Evolutionary conservation across 2,113 vertebrate species (phyloP).

Genomic region (Tyto alba): DNA sequence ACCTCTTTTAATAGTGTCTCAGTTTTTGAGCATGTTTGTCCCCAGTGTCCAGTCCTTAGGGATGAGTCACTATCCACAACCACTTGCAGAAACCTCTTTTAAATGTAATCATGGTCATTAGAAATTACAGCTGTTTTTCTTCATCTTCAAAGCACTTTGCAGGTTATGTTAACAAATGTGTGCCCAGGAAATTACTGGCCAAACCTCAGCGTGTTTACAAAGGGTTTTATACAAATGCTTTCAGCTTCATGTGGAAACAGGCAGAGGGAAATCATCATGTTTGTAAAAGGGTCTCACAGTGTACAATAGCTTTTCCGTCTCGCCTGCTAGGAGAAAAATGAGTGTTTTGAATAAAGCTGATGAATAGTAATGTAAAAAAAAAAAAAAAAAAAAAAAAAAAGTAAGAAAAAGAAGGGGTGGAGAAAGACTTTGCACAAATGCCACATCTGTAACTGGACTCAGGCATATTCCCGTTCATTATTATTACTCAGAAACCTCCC

Average conservation of each 20-base stretch:
- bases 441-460: not conserved
- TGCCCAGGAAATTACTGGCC: not conserved
- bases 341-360: constrained; percentile 3
- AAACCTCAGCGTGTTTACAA: not conserved
- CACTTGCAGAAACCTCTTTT: not conserved
- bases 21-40: not conserved
- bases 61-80: not conserved
- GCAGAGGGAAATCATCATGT: not conserved
- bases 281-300: not conserved
- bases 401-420: not conserved
- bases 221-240: not conserved
- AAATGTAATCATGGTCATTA: not conserved
- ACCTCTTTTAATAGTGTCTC: not conserved
- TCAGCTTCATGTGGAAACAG: not conserved
- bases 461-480: not conserved
- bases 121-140: not conserved
- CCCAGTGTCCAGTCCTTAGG: not conserved
- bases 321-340: not conserved
- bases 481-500: not conserved
- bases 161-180: not conserved
- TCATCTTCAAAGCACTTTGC: not conserved
- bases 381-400: not conserved
- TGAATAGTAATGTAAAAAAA: not conserved
- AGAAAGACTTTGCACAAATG: not conserved
- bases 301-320: not conserved